Base-by-base conservation (phyloP, 1,140 invertebrate species). In the Zophobas morio region DNA sequence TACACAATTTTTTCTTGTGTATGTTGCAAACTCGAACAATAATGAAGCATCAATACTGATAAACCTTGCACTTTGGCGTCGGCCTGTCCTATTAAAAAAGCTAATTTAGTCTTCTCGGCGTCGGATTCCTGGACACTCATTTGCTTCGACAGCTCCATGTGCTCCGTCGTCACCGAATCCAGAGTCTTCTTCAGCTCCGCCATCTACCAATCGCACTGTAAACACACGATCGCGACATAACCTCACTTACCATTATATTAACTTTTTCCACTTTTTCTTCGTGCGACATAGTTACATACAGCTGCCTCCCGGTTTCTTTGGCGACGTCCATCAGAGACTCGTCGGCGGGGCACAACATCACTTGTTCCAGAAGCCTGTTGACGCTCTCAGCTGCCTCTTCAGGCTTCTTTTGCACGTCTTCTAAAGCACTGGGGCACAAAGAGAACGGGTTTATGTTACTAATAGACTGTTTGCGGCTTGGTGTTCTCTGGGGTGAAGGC, bases 31-130 rank as follows among this genome's bases (percentile, higher is more conserved):
- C 93, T 94, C 1, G 94, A 91, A 86, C 95, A 97, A 87, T 94
- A 96, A 85, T 96, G 94, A 78, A 96, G 86, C 91, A 96, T 92
- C 39, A 96, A 88, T 35, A 96, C 91, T 36, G 94, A 94, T 72
- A 97, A 85, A 0, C 94, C 94, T 84, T 95, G 93, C 1, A 94
- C 91, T 82, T 93, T 91, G 78, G 93, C 89, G 83, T 95, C 94
- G 35, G 91, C 92, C 83, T 93, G 90, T 66, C 85, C 88, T 77
- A 90, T 90, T 80, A 89, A 83, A 84, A 86, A 88, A 74, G 84
- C 86, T 60, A 90, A 84, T 81, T 89, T 90, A 5, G 87, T 86
- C 79, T 87, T 91, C 80, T 90, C 90, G 56, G 87, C 85, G 72
- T 89, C 86, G 77, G 89, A 83, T 81, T 89, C 84, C 86, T 78